Percentiles rank a stretch among this genome's conserved stretches.
phyloP scores from a whole-genome alignment of 1,140 invertebrate species.

The Ostrea denselamellosa region DNA sequence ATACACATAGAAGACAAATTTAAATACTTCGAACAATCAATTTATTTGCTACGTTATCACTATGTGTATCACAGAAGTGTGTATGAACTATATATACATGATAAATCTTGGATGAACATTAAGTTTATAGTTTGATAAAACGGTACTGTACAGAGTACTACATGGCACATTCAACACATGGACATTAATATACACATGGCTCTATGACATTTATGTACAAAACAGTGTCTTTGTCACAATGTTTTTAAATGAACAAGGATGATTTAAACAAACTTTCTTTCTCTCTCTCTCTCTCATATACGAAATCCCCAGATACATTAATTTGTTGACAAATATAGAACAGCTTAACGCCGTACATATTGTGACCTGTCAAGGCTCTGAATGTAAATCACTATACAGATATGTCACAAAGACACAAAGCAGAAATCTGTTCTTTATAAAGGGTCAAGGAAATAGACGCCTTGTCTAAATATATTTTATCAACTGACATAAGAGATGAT shows the following conservation, averaged over 20 bases:
- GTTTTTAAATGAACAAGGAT: not conserved
- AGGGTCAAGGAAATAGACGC: not conserved
- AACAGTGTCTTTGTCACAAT: not conserved
- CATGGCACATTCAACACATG: not conserved
- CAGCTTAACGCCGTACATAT: not conserved
- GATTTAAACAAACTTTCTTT: not conserved
- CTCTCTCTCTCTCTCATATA: not conserved
- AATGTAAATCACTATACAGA: not conserved
- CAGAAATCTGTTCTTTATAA: not conserved
- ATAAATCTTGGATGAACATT: not conserved
- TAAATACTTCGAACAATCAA: not conserved
- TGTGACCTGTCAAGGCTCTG: not conserved
- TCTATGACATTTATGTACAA: not conserved
- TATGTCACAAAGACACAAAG: not conserved
- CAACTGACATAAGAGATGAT: not conserved
- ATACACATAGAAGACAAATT: not conserved
- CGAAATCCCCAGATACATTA: not conserved
- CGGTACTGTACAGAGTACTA: not conserved
- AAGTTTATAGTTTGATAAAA: not conserved
- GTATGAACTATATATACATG: not conserved
- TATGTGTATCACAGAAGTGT: slow-evolving; percentile 2
- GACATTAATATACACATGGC: not conserved
- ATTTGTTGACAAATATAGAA: slow-evolving; percentile 25
- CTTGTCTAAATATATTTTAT: not conserved
- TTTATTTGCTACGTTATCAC: not conserved